phyloP scores from a whole-genome alignment of 2,113 vertebrate genomes.

The Hylia prasina region DNA sequence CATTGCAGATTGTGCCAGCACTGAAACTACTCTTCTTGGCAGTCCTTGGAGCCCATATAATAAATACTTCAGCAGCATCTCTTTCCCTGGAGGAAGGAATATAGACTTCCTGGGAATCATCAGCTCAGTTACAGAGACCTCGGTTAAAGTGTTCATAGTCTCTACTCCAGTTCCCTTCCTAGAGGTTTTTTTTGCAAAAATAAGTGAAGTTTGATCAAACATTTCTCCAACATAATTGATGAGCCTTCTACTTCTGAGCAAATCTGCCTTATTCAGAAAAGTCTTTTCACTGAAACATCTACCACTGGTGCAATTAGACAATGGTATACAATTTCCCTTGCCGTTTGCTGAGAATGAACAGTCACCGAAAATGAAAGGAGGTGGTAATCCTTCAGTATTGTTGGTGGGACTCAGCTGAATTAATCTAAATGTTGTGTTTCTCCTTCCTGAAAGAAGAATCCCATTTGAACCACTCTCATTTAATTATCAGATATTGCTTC shows the following conservation, averaged over 20 bases:
- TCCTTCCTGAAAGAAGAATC: not conserved
- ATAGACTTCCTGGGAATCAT: not conserved
- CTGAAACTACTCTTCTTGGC: accelerated
- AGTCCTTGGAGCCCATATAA: not conserved
- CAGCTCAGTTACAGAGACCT: not conserved
- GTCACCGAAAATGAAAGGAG: not conserved
- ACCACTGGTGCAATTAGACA: not conserved
- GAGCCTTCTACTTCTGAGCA: not conserved
- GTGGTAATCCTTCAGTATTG: not conserved
- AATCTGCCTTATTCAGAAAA: not conserved
- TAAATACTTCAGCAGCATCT: not conserved
- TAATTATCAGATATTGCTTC: not conserved
- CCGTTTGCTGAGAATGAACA: not conserved
- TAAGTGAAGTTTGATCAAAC: not conserved
- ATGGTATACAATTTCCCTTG: not conserved
- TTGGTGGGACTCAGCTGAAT: not conserved
- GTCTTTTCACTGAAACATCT: not conserved
- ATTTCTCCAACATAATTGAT: not conserved
- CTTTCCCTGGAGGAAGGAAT: not conserved
- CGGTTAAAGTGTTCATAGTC: not conserved
- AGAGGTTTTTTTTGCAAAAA: not conserved
- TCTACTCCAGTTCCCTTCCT: not conserved
- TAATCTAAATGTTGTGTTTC: not conserved
- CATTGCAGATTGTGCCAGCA: not conserved
- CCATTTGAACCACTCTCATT: not conserved